These are phyloP conservation scores for Ophiodon elongatus DNA, from an alignment of 2,113 vertebrate species.

Conservation along the genomic window DNA sequence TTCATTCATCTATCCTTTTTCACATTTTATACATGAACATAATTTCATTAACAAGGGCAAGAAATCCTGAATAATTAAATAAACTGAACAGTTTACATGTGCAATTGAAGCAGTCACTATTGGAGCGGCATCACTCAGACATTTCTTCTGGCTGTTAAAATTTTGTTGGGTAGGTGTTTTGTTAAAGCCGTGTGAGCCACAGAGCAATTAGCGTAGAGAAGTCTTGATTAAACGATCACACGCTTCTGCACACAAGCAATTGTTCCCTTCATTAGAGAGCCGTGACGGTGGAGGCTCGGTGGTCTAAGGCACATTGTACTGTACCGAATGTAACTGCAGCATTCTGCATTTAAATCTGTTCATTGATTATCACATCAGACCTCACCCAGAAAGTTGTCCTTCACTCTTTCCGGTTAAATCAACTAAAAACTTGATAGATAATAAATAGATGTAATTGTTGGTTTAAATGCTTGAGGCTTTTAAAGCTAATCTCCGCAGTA, in stretches of 20 bases:
- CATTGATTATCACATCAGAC: not conserved
- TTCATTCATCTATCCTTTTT: not conserved
- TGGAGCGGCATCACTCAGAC: not conserved
- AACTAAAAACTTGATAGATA: not conserved
- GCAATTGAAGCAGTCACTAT: not conserved
- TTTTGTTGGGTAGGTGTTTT: not conserved
- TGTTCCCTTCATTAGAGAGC: constrained; percentile 9
- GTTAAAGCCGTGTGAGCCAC: not conserved
- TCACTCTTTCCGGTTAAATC: not conserved
- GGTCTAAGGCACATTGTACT: constrained; percentile 32
- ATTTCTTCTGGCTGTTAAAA: constrained; percentile 4
- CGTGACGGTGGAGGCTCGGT: constrained; percentile 1
- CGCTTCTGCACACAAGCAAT: constrained; percentile 6
- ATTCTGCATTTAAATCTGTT: constrained; percentile 3
- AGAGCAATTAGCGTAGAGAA: not conserved
- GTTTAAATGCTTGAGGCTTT: too few species aligned
- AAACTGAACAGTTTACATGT: not conserved
- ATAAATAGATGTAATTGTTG: too few species aligned
- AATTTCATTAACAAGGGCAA: not conserved
- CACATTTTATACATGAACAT: not conserved
- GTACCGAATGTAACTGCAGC: constrained; percentile 4
- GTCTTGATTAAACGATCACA: constrained; percentile 8
- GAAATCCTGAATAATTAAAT: not conserved
- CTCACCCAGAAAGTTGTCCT: not conserved
- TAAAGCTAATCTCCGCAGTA: not conserved